Evolutionary conservation across 2,888 invertebrate species (phyloP), one percentile per base, ranked within the genome.

Genomic region (Tenthredo livida): DNA sequence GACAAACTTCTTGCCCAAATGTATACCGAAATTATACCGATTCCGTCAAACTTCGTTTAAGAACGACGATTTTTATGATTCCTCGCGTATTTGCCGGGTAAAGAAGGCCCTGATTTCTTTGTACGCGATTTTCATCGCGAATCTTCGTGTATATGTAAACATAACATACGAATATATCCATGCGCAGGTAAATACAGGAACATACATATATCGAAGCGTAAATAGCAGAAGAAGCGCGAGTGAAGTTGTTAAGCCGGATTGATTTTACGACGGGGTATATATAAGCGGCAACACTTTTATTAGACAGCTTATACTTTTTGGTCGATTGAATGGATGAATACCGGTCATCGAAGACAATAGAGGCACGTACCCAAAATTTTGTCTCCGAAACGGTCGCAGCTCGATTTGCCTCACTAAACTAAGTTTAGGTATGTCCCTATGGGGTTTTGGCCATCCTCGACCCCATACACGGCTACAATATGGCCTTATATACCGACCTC

Each of bases 221-320:
- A 54, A 33, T n/a, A 21, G 37, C 10, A 61, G 15, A 50, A 7
- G 50, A 58, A 61, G 15, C 17, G 61, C 29, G 29, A 50, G 78
- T 9, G 21, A 61, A 58, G 80, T 21, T 80, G 80, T 33, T 58
- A 80, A 80, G 80, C 58, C 80, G 80, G 80, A 80, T 80, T 80
- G 61, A 61, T 80, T 80, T 80, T 80, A 80, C 40, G 58, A 33
- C 37, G 40, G 37, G 33, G 10, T 17, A n/a, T 50, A 50, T 80
- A 80, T 29, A 40, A 70, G 43, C 83, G 83, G 83, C 67, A 65
- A 67, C 67, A 83, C 47, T 70, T 83, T 83, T 70, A 83, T 83
- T 83, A 40, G 83, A 83, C 67, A 83, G 83, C 83, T 83, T 83
- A 83, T 29, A 43, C 65, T 83, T 70, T 70, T 83, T 70, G 67